Evolutionary conservation across 2,113 vertebrate genomes (phyloP), one percentile per base, ranked within the genome.

Genomic region (Atrichornis clamosus): DNA sequence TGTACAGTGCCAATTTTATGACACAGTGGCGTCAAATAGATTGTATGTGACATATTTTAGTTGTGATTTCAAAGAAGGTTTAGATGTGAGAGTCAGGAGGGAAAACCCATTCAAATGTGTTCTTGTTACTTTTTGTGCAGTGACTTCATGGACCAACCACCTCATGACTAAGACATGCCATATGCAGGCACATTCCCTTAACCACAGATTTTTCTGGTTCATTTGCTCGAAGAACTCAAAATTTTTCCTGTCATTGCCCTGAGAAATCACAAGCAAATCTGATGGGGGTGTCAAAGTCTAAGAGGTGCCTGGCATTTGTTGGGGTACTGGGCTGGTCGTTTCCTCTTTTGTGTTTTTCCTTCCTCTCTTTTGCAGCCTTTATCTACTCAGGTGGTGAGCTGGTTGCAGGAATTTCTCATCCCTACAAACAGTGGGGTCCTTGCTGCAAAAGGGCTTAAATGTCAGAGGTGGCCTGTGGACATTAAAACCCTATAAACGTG

Each of bases 1-100:
- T 10, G 16, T 13, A 13, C 13, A 86, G 73, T 72, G 93, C 90
- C 95, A 96, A 81, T 90, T 97, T 96, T 94, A 86, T 72, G 91
- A 92, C 90, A 92, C 26, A 13, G 82, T 30, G 23, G 3, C 0
- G 0, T 95, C 73, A 93, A 88, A 90, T 30, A 90, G 49, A 95
- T 88, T 87, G 44, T 39, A 7, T 68, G 11, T 80, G 75, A 87
- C 93, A 47, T 12, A 78, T 90, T 56, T 76, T 30, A 90, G n/a
- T 12, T 89, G 86, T 2, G 2, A 58, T 87, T 89, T 96, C 85
- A 81, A 78, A 81, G 74, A 46, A 67, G 23, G 26, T 78, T 94
- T 92, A 7, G 7, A 72, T 77, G 7, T 32, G 46, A 49, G 35
- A 90, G 72, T 92, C 70, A 92, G 80, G 89, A 90, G 60, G 64